Percentiles rank a stretch among this genome's conserved stretches.
These are phyloP conservation scores for Pristis pectinata DNA, from an alignment of 2,797 vertebrate species.

Conservation along the genomic window DNA sequence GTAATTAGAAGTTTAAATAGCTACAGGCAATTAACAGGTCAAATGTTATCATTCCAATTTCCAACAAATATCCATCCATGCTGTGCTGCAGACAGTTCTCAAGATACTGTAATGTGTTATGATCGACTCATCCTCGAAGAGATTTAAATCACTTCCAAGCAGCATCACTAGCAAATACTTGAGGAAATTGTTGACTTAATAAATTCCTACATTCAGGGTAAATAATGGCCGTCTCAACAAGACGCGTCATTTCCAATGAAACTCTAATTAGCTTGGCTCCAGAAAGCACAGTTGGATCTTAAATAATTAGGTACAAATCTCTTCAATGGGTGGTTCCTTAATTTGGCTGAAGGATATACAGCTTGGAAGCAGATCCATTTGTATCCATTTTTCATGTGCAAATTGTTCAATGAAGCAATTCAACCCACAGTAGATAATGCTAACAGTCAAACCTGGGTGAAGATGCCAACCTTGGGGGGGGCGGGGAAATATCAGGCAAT, in stretches of 20 bases:
- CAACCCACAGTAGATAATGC: too few relatives aligned
- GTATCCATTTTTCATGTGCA: too few relatives aligned
- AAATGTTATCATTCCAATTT: slow-evolving; percentile 17
- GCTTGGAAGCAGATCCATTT: too few relatives aligned
- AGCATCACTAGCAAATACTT: neutral
- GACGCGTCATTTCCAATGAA: neutral
- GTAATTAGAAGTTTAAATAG: slow-evolving; percentile 19
- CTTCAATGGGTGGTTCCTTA: neutral
- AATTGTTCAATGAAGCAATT: too few relatives aligned
- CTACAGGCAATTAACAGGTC: slow-evolving; percentile 21
- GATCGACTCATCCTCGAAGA: neutral
- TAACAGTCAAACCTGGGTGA: too few relatives aligned
- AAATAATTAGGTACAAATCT: neutral
- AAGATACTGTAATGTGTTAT: neutral
- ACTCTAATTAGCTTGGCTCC: neutral
- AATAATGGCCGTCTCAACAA: neutral
- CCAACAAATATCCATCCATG: neutral
- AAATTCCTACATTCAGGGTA: neutral
- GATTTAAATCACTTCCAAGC: slow-evolving; percentile 7
- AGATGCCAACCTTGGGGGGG: too few relatives aligned
- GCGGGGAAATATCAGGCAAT: too few relatives aligned
- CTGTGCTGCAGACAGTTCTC: slow-evolving; percentile 9
- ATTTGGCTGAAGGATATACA: neutral
- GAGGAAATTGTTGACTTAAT: neutral
- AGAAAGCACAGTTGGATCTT: neutral